Percentiles rank a stretch among this genome's conserved stretches.
Conservation (phyloP, 2,888 invertebrate species). For the Lapara coniferarum region DNA sequence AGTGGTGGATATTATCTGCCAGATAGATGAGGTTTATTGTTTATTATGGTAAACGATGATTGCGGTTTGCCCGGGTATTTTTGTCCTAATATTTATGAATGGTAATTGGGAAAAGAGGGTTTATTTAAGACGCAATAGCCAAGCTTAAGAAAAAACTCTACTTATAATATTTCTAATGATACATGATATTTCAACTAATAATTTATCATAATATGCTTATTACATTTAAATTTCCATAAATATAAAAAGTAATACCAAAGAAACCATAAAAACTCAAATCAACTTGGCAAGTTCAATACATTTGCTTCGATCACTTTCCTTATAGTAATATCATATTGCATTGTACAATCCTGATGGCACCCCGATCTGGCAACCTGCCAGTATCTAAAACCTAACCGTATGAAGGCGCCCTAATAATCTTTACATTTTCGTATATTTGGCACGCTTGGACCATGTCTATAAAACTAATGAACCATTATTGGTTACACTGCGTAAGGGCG, state of each 20-base stretch:
- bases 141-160: too few relatives aligned
- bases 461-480: conserved; percentile 11
- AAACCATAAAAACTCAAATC: not conserved
- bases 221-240: not conserved
- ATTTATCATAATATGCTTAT: not conserved
- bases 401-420: conserved; percentile 2
- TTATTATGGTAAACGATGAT: not conserved
- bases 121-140: too few relatives aligned
- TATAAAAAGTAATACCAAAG: not conserved
- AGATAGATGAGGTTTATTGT: not conserved
- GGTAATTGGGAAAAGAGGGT: too few relatives aligned
- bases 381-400: not conserved
- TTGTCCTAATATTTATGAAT: too few relatives aligned
- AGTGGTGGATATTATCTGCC: not conserved
- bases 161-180: too few relatives aligned
- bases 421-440: conserved; percentile 12
- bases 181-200: not conserved
- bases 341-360: not conserved
- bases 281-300: conserved; percentile 1
- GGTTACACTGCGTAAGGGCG: not conserved
- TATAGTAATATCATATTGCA: not conserved
- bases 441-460: conserved; percentile 11
- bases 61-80: not conserved
- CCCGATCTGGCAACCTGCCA: not conserved
- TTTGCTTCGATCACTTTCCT: not conserved